Base-by-base conservation (phyloP, 1,140 invertebrate genomes). In the Musca domestica region DNA sequence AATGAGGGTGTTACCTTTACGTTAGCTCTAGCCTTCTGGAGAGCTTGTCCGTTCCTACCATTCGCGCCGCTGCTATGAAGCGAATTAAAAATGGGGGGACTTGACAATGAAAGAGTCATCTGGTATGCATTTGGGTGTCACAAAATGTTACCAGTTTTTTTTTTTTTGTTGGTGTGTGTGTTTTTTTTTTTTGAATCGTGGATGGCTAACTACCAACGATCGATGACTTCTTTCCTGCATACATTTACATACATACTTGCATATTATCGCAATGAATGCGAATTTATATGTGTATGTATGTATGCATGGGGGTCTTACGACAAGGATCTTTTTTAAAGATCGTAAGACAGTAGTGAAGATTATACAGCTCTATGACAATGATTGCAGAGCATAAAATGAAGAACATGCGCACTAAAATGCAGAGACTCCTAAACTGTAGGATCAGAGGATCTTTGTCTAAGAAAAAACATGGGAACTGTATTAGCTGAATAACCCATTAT, bases 271-370 rank as follows among this genome's bases (percentile, higher is more conserved):
- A 41, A 41, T 41, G 34, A 41, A 41, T 41, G 34, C 34, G 5
- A 41, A 12, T 9, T 3, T 30, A 5, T 58, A 30, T 10, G 7
- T 20, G 19, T 17, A 17, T 17, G 27, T n/a, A 20, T 61, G 27
- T 9, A n/a, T n/a, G n/a, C n/a, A n/a, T n/a, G n/a, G 34, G 10
- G 20, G 27, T 10, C 5, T 30, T 3, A 19, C 34, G 56, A 61
- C 56, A 61, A 61, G 56, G 56, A 61, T 61, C 56, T 41, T 41
- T 34, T 41, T 61, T 61, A 27, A 19, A 61, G 56, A 61, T 61
- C 67, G 48, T 52, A 56, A 64, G 20, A 25, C 27, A 56, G 9
- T 68, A 68, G 34, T 34, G 15, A 65, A 65, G 49, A 68, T 47
- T 64, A 64, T 46, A 47, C 15, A 47, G 17, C 19, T 49, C 41